Conservation (phyloP, 2,113 vertebrate species). For the Ia io region DNA sequence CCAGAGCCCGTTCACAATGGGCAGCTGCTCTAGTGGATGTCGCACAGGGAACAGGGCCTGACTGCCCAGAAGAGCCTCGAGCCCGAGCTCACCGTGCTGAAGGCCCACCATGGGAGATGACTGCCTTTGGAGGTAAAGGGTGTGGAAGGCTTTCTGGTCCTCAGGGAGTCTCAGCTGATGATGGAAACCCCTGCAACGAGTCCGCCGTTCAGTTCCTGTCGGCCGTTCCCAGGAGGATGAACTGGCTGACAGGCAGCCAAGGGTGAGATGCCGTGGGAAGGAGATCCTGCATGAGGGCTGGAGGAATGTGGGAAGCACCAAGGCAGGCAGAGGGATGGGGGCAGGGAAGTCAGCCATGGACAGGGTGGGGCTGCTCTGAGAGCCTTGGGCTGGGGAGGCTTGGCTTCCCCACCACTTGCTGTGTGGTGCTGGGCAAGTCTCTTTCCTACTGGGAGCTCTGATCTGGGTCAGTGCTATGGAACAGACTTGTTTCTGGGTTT, state of each 20-base stretch:
- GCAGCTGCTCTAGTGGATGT: neutral
- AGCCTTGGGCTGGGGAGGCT: neutral
- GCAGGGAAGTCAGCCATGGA: neutral
- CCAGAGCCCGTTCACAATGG: neutral
- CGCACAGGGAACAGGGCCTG: neutral
- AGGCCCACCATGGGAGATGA: neutral
- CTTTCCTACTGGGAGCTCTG: neutral
- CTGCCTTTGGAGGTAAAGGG: neutral
- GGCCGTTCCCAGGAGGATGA: constrained; percentile 62
- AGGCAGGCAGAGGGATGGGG: neutral
- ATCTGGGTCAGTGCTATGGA: constrained; percentile 6
- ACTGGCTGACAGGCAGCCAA: constrained; percentile 59
- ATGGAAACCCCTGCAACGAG: neutral
- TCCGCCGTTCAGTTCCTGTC: neutral
- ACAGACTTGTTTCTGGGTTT: constrained; percentile 44
- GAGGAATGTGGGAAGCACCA: constrained; percentile 67
- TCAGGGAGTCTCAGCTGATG: constrained; percentile 7
- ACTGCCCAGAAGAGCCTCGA: accelerated
- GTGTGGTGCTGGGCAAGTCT: neutral
- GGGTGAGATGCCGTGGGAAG: constrained; percentile 76
- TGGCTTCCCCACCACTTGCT: neutral
- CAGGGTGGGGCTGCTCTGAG: neutral
- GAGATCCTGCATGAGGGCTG: constrained; percentile 43
- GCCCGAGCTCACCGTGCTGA: neutral
- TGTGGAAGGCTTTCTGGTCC: neutral